Conservation (phyloP, 2,113 vertebrate species). For the Mystacornis crossleyi region DNA sequence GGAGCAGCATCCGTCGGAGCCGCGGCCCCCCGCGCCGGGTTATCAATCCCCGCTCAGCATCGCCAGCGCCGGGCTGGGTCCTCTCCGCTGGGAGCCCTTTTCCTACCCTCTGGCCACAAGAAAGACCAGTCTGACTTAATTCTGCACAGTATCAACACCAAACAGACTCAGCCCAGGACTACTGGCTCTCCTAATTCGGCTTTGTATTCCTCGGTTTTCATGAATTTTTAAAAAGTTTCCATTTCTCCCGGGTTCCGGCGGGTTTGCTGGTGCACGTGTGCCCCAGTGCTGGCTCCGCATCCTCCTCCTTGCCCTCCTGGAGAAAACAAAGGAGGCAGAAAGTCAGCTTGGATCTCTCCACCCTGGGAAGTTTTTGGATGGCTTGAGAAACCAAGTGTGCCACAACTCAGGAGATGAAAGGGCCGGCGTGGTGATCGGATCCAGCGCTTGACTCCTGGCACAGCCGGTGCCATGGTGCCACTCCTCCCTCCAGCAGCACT, state of each 20-base stretch:
- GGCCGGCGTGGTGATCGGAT: fast-evolving
- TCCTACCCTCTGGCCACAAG: slow-evolving; percentile 66
- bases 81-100: slow-evolving; percentile 64
- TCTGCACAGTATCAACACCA: slow-evolving; percentile 69
- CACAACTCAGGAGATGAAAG: background rate
- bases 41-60: slow-evolving; percentile 69
- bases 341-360: background rate
- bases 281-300: background rate
- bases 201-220: slow-evolving; percentile 8
- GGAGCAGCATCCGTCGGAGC: slow-evolving; percentile 31
- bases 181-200: slow-evolving; percentile 30
- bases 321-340: background rate
- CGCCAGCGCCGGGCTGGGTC: slow-evolving; percentile 2
- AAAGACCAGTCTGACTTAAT: slow-evolving; percentile 61
- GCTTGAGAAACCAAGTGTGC: background rate
- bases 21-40: background rate
- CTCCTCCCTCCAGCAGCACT: background rate
- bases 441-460: background rate
- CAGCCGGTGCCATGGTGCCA: background rate
- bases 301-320: background rate
- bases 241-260: background rate
- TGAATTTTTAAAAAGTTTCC: slow-evolving; percentile 45
- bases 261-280: background rate
- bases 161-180: slow-evolving; percentile 55
- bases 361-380: background rate